These are phyloP conservation scores for Oncorhynchus kisutch DNA, from an alignment of 2,113 vertebrate species.

Conservation along the genomic window DNA sequence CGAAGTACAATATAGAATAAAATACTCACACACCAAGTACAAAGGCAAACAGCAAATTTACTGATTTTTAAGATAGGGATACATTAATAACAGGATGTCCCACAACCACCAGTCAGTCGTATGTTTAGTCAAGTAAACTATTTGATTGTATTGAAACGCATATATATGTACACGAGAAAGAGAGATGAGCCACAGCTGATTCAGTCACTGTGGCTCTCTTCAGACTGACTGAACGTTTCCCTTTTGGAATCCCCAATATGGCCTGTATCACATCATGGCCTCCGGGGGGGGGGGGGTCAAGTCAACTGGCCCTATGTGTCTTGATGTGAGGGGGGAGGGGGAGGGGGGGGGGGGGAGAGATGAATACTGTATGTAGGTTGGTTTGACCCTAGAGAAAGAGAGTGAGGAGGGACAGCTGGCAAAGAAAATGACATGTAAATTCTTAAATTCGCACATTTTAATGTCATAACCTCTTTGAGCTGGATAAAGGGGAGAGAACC, in stretches of 20 bases:
- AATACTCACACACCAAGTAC: constrained; percentile 19
- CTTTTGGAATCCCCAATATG: constrained; percentile 10
- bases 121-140: constrained; percentile 12
- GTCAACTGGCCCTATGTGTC: not conserved
- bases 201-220: not conserved
- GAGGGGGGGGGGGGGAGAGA: not conserved
- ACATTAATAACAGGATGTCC: constrained; percentile 20
- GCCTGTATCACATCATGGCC: not conserved
- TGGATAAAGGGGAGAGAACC: too few relatives aligned
- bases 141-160: constrained; percentile 42
- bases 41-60: constrained; percentile 40
- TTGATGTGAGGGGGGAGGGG: not conserved
- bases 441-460: too few relatives aligned
- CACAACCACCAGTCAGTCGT: constrained; percentile 10
- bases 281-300: not conserved
- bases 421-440: too few relatives aligned
- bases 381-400: too few relatives aligned
- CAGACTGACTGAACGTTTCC: not conserved
- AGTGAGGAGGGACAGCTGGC: too few relatives aligned
- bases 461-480: too few relatives aligned
- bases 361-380: too few relatives aligned
- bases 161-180: constrained; percentile 21
- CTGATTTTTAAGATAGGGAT: constrained; percentile 33
- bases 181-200: not conserved
- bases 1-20: not conserved